phyloP scores from a whole-genome alignment of 2,113 vertebrate species.

The Chionis minor region DNA sequence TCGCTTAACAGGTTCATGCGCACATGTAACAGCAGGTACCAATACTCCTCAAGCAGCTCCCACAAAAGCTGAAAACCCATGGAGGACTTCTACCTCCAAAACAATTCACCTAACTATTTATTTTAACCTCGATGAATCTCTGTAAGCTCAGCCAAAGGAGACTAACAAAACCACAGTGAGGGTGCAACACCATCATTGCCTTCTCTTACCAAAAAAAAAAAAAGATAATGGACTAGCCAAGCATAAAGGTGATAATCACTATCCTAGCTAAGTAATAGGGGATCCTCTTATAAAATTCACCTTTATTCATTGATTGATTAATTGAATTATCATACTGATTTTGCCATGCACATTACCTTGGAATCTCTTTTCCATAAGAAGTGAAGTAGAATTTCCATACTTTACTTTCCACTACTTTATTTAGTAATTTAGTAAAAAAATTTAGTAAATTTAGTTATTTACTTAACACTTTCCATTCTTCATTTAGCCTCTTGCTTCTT shows the following conservation, averaged over 20 bases:
- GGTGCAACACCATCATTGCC: background rate
- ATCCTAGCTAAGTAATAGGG: background rate
- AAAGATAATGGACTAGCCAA: background rate
- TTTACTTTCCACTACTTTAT: background rate
- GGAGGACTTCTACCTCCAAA: background rate
- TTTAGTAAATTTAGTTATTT: no score
- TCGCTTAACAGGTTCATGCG: background rate
- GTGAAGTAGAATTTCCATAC: background rate
- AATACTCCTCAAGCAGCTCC: background rate
- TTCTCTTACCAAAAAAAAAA: background rate
- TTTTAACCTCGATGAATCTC: no score
- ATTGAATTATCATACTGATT: background rate
- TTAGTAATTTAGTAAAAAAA: background rate
- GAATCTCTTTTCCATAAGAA: background rate
- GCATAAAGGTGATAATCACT: background rate
- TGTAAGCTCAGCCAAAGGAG: no score
- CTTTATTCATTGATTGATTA: background rate
- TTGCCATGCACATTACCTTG: background rate
- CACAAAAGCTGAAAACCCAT: background rate
- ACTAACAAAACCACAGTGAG: background rate
- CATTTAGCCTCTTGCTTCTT: background rate
- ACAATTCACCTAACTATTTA: background rate
- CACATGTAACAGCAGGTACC: background rate
- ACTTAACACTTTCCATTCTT: background rate
- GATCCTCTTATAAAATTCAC: background rate